Base-by-base conservation (phyloP, 2,797 vertebrate species). In the Sylvia borin region DNA sequence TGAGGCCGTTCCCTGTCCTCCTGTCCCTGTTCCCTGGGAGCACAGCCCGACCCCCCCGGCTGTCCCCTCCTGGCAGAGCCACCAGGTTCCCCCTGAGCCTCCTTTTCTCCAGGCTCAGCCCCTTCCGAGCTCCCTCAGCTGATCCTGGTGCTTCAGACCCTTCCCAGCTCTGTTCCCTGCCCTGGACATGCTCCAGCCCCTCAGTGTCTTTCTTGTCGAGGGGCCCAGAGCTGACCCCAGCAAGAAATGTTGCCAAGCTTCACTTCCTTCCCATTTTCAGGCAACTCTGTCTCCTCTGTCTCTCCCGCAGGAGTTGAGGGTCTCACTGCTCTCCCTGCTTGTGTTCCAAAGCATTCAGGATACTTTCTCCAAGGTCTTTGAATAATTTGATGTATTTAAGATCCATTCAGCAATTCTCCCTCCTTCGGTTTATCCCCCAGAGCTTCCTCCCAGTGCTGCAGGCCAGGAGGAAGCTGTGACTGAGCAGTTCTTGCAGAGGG, bases 1-100 rank as follows among this genome's bases (percentile, higher is more conserved):
- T 58, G 75, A 11, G 14, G 45, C 29, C 0, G 0, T 58, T 79
- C 3, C 53, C 38, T 43, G 45, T 51, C 2, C 5, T 65, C n/a
- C 60, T 72, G 51, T 72, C 75, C 51, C 38, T 58, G 38, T 45
- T 38, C 45, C 64, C 48, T 77, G 42, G 16, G 8, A 64, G 42
- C 57, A 78, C 6, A 77, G 31, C 55, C 54, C 1, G 4, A 31
- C 5, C 8, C 22, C 14, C 15, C 17, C 0, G 2, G 9, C 57
- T 71, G 43, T 16, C 10, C 50, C 51, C 26, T 65, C 45, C 85
- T 79, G 60, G 0, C 60, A 62, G 57, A 72, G 29, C 24, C 24
- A 47, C 3, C n/a, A 5, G 40, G 10, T 0, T 6, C 50, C 43
- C 67, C 29, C 29, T 58, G 34, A 64, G 10, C 60, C 34, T 17